These are phyloP conservation scores for Teleogryllus oceanicus DNA, from an alignment of 2,888 invertebrate species.

Conservation along the genomic window DNA sequence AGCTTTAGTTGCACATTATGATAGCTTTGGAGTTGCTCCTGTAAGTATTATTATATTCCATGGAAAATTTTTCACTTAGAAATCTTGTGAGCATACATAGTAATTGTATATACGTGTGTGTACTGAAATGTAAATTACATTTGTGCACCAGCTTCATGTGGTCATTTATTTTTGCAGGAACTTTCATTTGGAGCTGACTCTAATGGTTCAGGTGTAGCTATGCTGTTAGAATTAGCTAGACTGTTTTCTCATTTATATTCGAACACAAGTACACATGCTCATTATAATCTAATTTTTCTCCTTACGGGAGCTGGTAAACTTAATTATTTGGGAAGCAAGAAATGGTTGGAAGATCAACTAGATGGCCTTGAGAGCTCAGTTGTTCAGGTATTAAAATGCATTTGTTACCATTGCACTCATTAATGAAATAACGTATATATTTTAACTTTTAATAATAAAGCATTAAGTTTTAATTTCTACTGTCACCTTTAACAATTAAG, in stretches of 20 bases:
- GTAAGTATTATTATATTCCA: slow-evolving; percentile 56
- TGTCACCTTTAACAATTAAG: too few species aligned
- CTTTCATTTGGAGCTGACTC: slow-evolving; percentile 86
- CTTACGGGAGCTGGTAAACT: slow-evolving; percentile 87
- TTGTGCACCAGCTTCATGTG: not conserved
- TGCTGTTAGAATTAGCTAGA: slow-evolving; percentile 81
- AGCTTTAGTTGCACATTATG: slow-evolving; percentile 89
- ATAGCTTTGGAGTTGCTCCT: slow-evolving; percentile 83
- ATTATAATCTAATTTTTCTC: slow-evolving; percentile 79
- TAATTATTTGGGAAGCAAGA: slow-evolving; percentile 93
- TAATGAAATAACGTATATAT: not conserved
- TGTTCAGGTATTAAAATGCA: slow-evolving; percentile 61
- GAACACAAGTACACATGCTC: slow-evolving; percentile 66
- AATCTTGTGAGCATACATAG: too few species aligned
- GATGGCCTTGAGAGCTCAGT: slow-evolving; percentile 70
- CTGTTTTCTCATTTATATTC: slow-evolving; percentile 84
- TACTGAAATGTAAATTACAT: slow-evolving; percentile 21
- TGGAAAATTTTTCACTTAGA: too few species aligned
- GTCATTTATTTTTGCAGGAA: slow-evolving; percentile 56
- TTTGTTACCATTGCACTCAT: not conserved
- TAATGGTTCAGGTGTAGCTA: slow-evolving; percentile 86
- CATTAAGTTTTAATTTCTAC: too few species aligned
- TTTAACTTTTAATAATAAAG: not conserved
- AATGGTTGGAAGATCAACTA: slow-evolving; percentile 90
- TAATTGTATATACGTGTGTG: too few species aligned